Evolutionary conservation across 2,888 invertebrate genomes (phyloP).

Genomic region (Nephrotoma appendiculata): DNA sequence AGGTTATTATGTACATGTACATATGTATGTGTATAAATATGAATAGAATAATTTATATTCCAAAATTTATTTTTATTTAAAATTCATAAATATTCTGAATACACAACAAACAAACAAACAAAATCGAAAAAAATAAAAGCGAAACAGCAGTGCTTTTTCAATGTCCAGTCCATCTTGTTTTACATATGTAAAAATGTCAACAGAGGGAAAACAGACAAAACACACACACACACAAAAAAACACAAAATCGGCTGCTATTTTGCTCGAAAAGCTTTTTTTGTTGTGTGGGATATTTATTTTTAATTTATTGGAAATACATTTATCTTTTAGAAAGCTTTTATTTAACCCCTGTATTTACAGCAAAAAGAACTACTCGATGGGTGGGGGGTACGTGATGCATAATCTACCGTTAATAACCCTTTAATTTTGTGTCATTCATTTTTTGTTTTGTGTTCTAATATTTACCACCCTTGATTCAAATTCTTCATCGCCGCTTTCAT

Average conservation of each 20-base stretch:
- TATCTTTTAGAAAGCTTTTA: background rate
- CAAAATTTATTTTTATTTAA: background rate
- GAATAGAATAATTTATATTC: background rate
- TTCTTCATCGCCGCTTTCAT: background rate
- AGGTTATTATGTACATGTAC: background rate
- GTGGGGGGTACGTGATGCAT: background rate
- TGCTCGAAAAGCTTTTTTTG: background rate
- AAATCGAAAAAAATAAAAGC: background rate
- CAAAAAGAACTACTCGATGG: background rate
- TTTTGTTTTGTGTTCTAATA: background rate
- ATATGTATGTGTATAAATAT: background rate
- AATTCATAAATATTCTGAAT: background rate
- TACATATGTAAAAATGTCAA: background rate
- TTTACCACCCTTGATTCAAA: background rate
- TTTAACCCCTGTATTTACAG: background rate
- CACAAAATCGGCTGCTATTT: background rate
- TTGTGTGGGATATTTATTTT: background rate
- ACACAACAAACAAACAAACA: background rate
- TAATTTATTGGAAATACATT: background rate
- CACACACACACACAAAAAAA: background rate
- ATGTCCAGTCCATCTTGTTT: background rate
- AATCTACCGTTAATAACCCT: background rate
- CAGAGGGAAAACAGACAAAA: background rate
- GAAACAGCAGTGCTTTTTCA: background rate
- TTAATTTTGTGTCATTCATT: background rate